These are phyloP conservation scores for Scotopteryx bipunctaria DNA, from an alignment of 2,888 invertebrate genomes.

Conservation along the genomic window DNA sequence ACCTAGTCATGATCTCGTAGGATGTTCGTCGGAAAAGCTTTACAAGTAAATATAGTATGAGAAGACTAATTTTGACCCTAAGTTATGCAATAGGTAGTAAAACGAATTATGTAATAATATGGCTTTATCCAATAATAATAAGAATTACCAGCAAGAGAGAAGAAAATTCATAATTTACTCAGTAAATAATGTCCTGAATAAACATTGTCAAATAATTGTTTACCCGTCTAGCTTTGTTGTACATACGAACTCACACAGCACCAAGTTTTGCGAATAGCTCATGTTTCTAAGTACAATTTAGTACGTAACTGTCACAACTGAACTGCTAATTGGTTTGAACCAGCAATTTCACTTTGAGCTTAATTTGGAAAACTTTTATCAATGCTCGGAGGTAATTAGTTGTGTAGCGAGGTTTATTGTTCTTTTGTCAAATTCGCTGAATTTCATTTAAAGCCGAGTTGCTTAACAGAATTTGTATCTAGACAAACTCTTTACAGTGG, in stretches of 20 bases:
- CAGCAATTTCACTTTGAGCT: constrained; percentile 27
- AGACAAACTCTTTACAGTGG: too few species aligned
- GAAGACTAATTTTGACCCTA: too few species aligned
- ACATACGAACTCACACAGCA: neutral
- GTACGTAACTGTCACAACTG: constrained; percentile 21
- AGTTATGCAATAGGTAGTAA: too few species aligned
- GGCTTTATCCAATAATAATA: too few species aligned
- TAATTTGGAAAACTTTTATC: constrained; percentile 29
- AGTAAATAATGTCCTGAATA: neutral
- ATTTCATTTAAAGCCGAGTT: too few species aligned
- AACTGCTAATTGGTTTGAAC: constrained; percentile 32
- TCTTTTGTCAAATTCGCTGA: too few species aligned
- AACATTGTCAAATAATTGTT: neutral
- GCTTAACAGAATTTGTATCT: too few species aligned
- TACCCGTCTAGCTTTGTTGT: neutral
- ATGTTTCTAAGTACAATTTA: constrained; percentile 19
- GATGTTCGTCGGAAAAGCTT: too few species aligned
- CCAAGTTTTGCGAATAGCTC: neutral
- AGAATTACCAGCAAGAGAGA: too few species aligned
- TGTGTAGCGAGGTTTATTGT: neutral
- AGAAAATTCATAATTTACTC: neutral
- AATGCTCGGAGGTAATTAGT: constrained; percentile 17
- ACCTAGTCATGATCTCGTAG: too few species aligned
- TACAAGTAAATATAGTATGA: too few species aligned
- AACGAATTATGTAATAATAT: too few species aligned